These are phyloP conservation scores for Pardosa pseudoannulata DNA, from an alignment of 2,888 invertebrate species.

Conservation along the genomic window DNA sequence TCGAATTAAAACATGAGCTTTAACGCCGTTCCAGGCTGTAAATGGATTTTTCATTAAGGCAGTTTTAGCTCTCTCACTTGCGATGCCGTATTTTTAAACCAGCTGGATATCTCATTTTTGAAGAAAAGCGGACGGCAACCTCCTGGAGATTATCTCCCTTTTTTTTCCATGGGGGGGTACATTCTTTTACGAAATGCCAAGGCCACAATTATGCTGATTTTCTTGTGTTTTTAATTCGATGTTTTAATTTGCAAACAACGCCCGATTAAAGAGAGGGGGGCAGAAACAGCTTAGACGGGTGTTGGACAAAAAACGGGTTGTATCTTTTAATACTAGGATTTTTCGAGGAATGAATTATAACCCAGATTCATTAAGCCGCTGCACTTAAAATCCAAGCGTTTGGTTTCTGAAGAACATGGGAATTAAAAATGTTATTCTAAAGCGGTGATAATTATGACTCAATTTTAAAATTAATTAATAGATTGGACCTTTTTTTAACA, in stretches of 20 bases:
- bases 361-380: neutral
- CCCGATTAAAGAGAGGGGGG: neutral
- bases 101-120: neutral
- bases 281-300: neutral
- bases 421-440: too few relatives aligned
- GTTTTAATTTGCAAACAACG: conserved; percentile 2
- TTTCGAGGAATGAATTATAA: neutral
- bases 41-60: conserved; percentile 68
- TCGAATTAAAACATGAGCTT: conserved; percentile 68
- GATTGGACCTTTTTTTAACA: too few relatives aligned
- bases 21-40: conserved; percentile 31
- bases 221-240: neutral
- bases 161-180: neutral
- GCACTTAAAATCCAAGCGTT: neutral
- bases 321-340: neutral
- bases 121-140: neutral
- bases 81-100: neutral
- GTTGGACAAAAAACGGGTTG: neutral
- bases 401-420: too few relatives aligned
- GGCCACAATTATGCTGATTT: conserved; percentile 2
- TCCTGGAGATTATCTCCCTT: neutral
- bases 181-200: neutral
- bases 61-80: conserved; percentile 3
- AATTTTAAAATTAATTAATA: too few relatives aligned
- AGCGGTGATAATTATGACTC: too few relatives aligned